Evolutionary conservation across 2,113 vertebrate species (phyloP), one percentile per base, ranked within the genome.

Genomic region (Epinephelus lanceolatus): DNA sequence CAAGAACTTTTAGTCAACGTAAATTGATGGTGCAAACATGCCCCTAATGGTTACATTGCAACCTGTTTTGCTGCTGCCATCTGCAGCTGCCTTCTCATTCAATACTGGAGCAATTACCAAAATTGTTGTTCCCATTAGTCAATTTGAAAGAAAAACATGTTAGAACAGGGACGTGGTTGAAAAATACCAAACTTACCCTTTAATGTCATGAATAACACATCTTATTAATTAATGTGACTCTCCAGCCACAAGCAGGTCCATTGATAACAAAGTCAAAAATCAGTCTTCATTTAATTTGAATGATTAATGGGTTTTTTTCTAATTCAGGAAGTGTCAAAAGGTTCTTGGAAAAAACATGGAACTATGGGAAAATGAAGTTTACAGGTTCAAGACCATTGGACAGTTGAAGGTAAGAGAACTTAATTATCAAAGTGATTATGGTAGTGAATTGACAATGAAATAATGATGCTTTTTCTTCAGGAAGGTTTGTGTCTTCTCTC

Each of bases 281-380:
- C 37, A 40, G 14, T 61, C 15, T 63, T 71, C 9, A 25, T 66
- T 73, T 45, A 10, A 18, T 70, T 18, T 57, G 21, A 40, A 25
- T 68, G n/a, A 49, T 66, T 79, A 1, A 17, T 25, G 2, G 68
- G 10, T 18, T 72, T 68, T 63, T 59, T 78, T 85, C 86, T 66
- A 11, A n/a, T 92, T 59, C 89, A 99, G 99, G 81, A 99, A 99
- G 91, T 99, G 98, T 90, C 98, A 99, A 91, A 99, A 98, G 90
- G 97, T 99, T 88, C 97, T 99, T 73, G 98, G 99, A 42, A 99
- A 98, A 95, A 99, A 99, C 94, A 97, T 98, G 96, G 97, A 98
- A 75, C 95, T 99, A 25, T 99, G 99, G 99, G 99, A 99, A 93
- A 98, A 98, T 89, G 97, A 99, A 95, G 99, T 99, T 42, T 98